These are phyloP conservation scores for Teleogryllus oceanicus DNA, from an alignment of 2,888 invertebrate species.

Conservation along the genomic window DNA sequence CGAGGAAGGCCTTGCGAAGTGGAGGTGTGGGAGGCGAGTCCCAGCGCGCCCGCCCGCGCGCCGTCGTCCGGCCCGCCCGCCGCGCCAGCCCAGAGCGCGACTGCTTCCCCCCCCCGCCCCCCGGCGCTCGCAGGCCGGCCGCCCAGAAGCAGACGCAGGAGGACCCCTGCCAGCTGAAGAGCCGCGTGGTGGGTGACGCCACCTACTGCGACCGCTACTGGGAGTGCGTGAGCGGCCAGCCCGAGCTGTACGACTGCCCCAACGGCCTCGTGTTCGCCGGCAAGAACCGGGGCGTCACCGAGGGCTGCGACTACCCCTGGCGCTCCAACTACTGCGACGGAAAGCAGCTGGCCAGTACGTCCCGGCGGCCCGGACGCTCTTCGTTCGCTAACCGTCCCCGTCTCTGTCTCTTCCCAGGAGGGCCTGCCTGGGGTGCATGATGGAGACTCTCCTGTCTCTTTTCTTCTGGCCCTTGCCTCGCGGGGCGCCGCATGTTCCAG, in stretches of 20 bases:
- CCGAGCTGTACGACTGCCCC: constrained; percentile 83
- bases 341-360: constrained; percentile 71
- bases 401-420: neutral
- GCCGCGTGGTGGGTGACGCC: constrained; percentile 70
- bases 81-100: neutral
- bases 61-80: neutral
- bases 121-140: neutral
- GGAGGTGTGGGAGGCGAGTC: too few relatives aligned
- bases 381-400: neutral
- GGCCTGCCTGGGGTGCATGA: too few relatives aligned
- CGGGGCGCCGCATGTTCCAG: too few relatives aligned
- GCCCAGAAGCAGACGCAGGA: constrained; percentile 33
- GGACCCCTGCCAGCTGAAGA: constrained; percentile 79
- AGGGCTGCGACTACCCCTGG: constrained; percentile 89
- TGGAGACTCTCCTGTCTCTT: too few relatives aligned
- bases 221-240: constrained; percentile 81
- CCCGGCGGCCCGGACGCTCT: neutral
- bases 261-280: constrained; percentile 88
- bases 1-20: too few relatives aligned
- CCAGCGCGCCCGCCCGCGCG: too few relatives aligned
- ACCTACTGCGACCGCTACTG: constrained; percentile 81
- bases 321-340: constrained; percentile 81
- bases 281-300: constrained; percentile 80
- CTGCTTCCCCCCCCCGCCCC: neutral
- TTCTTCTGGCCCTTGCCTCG: too few relatives aligned